These are phyloP conservation scores for Monoplex corrugatus DNA, from an alignment of 2,888 invertebrate species.

Conservation along the genomic window DNA sequence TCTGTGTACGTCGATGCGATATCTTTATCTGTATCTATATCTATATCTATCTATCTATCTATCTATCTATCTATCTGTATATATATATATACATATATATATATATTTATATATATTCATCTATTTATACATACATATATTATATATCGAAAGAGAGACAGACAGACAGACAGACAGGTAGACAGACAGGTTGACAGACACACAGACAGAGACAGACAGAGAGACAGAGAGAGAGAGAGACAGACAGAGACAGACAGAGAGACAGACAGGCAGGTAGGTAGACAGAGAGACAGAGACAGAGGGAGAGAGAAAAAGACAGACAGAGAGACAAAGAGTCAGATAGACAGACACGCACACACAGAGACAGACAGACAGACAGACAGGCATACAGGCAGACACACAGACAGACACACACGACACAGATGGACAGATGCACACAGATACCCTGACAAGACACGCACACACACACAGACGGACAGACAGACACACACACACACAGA, in stretches of 20 bases:
- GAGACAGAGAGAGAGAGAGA: not conserved
- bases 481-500: not conserved
- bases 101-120: too few species aligned
- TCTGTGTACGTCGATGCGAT: too few species aligned
- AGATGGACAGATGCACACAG: not conserved
- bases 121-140: too few species aligned
- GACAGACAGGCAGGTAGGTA: too few species aligned
- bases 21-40: too few species aligned
- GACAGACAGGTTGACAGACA: too few species aligned
- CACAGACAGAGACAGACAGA: not conserved
- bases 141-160: not conserved
- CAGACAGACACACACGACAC: not conserved
- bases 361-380: not conserved
- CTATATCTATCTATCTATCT: too few species aligned
- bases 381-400: not conserved
- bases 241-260: too few species aligned
- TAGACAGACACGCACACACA: not conserved
- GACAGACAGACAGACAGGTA: too few species aligned
- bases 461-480: not conserved
- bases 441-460: not conserved
- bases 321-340: not conserved
- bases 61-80: too few species aligned
- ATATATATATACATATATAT: too few species aligned
- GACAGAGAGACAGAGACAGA: not conserved
- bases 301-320: constrained; percentile 16